Percentiles rank a stretch among this genome's conserved stretches.
Conservation (phyloP, 2,113 vertebrate species). For the Todiramphus saurophagus region DNA sequence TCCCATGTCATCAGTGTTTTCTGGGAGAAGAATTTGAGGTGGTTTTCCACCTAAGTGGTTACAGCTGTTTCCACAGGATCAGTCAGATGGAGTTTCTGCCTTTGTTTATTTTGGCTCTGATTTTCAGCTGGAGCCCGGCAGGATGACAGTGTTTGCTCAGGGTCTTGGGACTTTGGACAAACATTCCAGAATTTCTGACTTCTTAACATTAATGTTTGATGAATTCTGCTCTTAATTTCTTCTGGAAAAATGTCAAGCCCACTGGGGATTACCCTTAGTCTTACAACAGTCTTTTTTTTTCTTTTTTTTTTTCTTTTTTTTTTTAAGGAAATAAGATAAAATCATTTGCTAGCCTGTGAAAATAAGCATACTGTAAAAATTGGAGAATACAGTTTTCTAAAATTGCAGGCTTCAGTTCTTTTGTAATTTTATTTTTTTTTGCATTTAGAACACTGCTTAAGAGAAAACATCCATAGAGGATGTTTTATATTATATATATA, state of each 20-base stretch:
- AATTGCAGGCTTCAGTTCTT: not conserved
- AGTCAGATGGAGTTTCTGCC: conserved; percentile 86
- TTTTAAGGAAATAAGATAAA: not conserved
- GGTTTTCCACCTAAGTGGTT: conserved; percentile 89
- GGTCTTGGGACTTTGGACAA: conserved; percentile 82
- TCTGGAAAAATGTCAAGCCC: conserved; percentile 76
- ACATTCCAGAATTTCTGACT: conserved; percentile 86
- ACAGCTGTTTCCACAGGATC: conserved; percentile 92
- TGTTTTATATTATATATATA: too few relatives aligned
- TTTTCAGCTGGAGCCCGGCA: conserved; percentile 80
- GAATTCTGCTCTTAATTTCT: conserved; percentile 82
- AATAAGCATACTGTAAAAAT: conserved; percentile 33
- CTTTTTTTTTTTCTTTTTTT: not conserved
- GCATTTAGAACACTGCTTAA: not conserved
- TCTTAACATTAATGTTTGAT: conserved; percentile 83
- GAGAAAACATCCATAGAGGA: not conserved
- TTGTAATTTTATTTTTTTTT: not conserved
- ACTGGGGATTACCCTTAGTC: conserved; percentile 56
- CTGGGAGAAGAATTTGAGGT: conserved; percentile 83
- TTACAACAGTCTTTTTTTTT: conserved; percentile 20
- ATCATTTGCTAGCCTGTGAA: conserved; percentile 16
- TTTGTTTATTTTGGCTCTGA: conserved; percentile 87
- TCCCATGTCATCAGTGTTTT: conserved; percentile 83
- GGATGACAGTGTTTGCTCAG: conserved; percentile 77
- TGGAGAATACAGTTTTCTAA: conserved; percentile 10